Conservation (phyloP, 2,888 invertebrate genomes). For the Nematopogon swammerdamellus region DNA sequence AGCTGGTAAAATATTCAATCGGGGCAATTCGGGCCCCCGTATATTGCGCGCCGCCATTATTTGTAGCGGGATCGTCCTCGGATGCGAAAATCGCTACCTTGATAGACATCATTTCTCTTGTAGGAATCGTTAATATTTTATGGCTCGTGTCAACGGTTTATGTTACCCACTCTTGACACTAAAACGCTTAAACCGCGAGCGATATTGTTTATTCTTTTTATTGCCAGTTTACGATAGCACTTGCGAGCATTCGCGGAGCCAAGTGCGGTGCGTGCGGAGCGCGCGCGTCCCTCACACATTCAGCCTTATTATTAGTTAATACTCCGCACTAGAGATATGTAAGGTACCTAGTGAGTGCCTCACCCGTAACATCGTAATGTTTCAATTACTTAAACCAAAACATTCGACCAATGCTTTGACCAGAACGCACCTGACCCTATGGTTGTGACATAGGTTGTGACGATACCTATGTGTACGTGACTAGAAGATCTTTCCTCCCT, state of each 20-base stretch:
- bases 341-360: too few relatives aligned
- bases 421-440: too few relatives aligned
- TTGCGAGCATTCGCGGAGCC: neutral
- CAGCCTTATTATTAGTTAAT: too few relatives aligned
- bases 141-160: conserved; percentile 54
- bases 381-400: too few relatives aligned
- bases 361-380: too few relatives aligned
- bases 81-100: conserved; percentile 52
- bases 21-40: conserved; percentile 52
- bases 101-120: conserved; percentile 55
- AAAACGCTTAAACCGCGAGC: conserved; percentile 53
- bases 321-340: too few relatives aligned
- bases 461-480: too few relatives aligned
- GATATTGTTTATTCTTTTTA: conserved; percentile 55
- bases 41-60: conserved; percentile 50
- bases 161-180: conserved; percentile 52
- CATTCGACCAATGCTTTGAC: too few relatives aligned
- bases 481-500: too few relatives aligned
- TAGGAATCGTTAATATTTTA: conserved; percentile 55
- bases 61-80: conserved; percentile 42
- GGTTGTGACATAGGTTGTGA: too few relatives aligned
- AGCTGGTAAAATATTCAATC: conserved; percentile 56
- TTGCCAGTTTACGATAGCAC: conserved; percentile 23
- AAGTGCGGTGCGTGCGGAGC: neutral
- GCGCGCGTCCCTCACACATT: too few relatives aligned